phyloP scores from a whole-genome alignment of 2,888 invertebrate species.

The Agelastica alni region DNA sequence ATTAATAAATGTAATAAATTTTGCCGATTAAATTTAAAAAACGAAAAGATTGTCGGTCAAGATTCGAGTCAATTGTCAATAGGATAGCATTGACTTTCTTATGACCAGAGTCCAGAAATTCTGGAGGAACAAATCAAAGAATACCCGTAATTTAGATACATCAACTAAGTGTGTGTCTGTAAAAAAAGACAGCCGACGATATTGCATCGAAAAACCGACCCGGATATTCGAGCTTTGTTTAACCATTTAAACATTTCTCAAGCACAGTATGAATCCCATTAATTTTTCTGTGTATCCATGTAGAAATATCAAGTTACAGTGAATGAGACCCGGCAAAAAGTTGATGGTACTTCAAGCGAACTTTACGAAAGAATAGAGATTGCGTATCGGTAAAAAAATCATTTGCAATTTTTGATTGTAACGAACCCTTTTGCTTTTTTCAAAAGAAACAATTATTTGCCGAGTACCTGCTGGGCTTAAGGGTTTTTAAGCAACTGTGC shows the following conservation, averaged over 20 bases:
- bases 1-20: no score
- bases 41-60: no score
- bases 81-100: no score
- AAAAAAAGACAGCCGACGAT: no score
- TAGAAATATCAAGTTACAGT: constrained; percentile 44
- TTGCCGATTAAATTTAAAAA: no score
- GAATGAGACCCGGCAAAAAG: constrained; percentile 29
- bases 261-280: constrained; percentile 23
- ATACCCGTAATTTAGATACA: no score
- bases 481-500: constrained; percentile 27
- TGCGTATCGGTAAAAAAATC: constrained; percentile 35
- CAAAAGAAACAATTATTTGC: constrained; percentile 33
- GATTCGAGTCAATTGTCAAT: no score
- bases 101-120: no score
- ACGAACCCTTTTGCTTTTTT: constrained; percentile 35
- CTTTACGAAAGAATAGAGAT: constrained; percentile 5
- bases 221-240: neutral
- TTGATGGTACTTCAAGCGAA: neutral
- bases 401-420: constrained; percentile 40
- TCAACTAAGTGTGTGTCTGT: no score
- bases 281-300: constrained; percentile 37
- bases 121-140: no score
- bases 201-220: no score
- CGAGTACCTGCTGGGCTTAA: constrained; percentile 39
- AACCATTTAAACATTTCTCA: constrained; percentile 3